Evolutionary conservation across 2,888 invertebrate species (phyloP).

Genomic region (Pomacea canaliculata): DNA sequence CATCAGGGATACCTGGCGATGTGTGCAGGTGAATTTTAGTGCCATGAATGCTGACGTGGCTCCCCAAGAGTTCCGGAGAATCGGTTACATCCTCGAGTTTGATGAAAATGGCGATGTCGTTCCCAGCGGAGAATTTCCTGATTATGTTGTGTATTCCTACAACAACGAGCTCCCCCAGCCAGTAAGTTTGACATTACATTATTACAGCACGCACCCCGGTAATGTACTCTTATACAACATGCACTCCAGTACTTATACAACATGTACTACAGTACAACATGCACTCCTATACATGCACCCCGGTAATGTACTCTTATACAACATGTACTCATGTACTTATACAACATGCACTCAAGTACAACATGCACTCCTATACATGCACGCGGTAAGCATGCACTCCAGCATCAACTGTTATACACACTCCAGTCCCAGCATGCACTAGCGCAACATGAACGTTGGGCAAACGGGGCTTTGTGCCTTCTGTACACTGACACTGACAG

Average conservation of each 20-base stretch:
- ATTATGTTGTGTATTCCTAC: conserved; percentile 28
- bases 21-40: conserved; percentile 37
- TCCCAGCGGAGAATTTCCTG: conserved; percentile 14
- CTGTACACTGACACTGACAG: too few relatives aligned
- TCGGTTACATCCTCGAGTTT: conserved; percentile 37
- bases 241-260: neutral
- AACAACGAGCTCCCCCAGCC: conserved; percentile 4
- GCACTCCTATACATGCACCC: neutral
- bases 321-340: too few relatives aligned
- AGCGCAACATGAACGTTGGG: too few relatives aligned
- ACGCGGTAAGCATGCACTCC: too few relatives aligned
- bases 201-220: neutral
- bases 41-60: conserved; percentile 34
- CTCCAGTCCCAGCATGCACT: too few relatives aligned
- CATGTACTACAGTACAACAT: neutral
- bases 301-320: too few relatives aligned
- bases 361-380: too few relatives aligned
- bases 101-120: conserved; percentile 38
- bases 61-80: conserved; percentile 36
- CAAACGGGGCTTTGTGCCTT: too few relatives aligned
- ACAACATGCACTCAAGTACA: too few relatives aligned
- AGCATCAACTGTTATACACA: too few relatives aligned
- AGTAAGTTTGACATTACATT: neutral
- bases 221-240: neutral
- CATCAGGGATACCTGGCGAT: too few relatives aligned